phyloP scores from a whole-genome alignment of 92 coral and sea anemone genomes.

The Porites cylindrica region DNA sequence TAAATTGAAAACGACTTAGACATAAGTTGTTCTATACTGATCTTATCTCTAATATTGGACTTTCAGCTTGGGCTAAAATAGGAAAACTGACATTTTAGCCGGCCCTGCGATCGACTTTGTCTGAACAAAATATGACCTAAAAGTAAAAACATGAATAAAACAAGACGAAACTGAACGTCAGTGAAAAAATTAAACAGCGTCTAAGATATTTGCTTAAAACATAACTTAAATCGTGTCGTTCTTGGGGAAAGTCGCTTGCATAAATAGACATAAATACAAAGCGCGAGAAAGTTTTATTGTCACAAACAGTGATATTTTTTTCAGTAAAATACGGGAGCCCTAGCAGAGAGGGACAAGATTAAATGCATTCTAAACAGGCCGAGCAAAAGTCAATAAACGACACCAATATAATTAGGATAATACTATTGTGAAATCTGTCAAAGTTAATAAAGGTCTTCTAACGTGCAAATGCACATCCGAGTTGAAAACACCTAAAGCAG shows the following conservation, averaged over 20 bases:
- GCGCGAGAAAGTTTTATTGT: too few relatives aligned
- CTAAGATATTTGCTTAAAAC: too few relatives aligned
- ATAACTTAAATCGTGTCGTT: too few relatives aligned
- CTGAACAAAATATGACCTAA: neutral
- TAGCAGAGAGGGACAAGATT: neutral
- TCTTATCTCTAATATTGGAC: neutral
- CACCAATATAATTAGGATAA: neutral
- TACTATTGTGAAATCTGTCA: neutral
- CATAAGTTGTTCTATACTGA: neutral
- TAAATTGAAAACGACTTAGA: conserved; percentile 7
- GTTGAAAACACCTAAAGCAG: neutral
- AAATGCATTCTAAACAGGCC: neutral
- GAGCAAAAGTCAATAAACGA: neutral
- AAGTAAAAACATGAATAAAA: too few relatives aligned
- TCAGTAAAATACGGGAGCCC: neutral
- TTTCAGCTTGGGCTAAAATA: too few relatives aligned
- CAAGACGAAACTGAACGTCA: too few relatives aligned
- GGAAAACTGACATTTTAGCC: too few relatives aligned
- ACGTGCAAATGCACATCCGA: neutral
- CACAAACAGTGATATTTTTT: neutral
- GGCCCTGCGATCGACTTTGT: too few relatives aligned
- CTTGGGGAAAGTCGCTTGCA: too few relatives aligned
- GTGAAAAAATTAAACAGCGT: too few relatives aligned
- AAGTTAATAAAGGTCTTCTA: neutral
- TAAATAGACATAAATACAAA: too few relatives aligned